phyloP scores from a whole-genome alignment of 2,797 vertebrate species.

The Sorex maritimensis region DNA sequence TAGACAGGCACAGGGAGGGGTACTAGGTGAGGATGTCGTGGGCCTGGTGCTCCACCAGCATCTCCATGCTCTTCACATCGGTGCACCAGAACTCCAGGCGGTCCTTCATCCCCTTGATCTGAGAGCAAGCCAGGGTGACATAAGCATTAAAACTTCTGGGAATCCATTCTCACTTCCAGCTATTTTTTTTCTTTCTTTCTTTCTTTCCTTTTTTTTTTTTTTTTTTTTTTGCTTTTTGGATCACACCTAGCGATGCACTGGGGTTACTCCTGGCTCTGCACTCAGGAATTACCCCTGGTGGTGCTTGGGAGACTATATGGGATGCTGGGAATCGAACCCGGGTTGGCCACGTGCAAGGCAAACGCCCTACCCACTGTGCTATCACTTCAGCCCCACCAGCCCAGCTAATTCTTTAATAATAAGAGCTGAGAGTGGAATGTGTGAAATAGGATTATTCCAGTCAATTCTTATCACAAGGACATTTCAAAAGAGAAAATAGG shows the following conservation, averaged over 20 bases:
- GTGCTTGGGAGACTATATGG: too few relatives aligned
- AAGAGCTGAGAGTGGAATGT: background rate
- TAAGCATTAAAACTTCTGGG: background rate
- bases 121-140: slow-evolving; percentile 72
- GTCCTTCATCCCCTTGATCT: slow-evolving; percentile 99
- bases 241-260: too few relatives aligned
- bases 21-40: slow-evolving; percentile 97
- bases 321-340: too few relatives aligned
- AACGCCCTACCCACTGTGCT: too few relatives aligned
- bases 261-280: too few relatives aligned
- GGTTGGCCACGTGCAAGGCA: too few relatives aligned
- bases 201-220: too few relatives aligned
- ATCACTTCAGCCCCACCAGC: background rate
- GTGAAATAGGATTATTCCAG: background rate
- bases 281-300: too few relatives aligned
- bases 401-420: too few relatives aligned
- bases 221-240: too few relatives aligned
- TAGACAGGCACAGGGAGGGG: slow-evolving; percentile 13
- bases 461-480: background rate
- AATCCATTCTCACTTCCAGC: too few relatives aligned
- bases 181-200: too few relatives aligned
- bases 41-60: slow-evolving; percentile 98
- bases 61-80: slow-evolving; percentile 98
- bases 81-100: slow-evolving; percentile 98
- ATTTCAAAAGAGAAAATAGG: background rate